Evolutionary conservation across 2,888 invertebrate species (phyloP), one percentile per base, ranked within the genome.

Genomic region (Chymomyza procnemis): DNA sequence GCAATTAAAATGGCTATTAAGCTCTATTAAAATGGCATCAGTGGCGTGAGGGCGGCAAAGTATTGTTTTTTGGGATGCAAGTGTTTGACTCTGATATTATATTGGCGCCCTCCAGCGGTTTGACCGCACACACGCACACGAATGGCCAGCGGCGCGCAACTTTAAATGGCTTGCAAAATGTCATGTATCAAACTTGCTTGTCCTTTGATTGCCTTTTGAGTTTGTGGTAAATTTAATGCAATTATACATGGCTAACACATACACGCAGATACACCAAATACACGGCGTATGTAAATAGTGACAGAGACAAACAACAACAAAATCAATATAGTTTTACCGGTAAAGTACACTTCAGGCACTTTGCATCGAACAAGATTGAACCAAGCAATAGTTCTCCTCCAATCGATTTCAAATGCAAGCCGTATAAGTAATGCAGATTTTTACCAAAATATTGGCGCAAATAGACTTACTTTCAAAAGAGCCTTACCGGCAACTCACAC

Each of bases 1-100:
- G 74, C 74, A 76, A 74, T 74, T 71, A 69, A 71, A 75, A 71
- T 71, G 68, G 26, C 71, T 76, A 75, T 75, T 75, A 75, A 68
- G 66, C 71, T 58, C 75, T 75, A 75, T 75, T 75, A 75, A 75
- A 75, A 75, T 71, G 59, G 64, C 71, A 67, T 75, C 71, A 14
- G 22, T 8, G 71, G 26, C 26, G 26, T 26, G 26, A 5, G 26
- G 26, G n/a, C n/a, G n/a, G n/a, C n/a, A n/a, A n/a, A n/a, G n/a
- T n/a, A n/a, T n/a, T n/a, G n/a, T 26, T 3, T 26, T 26, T 26
- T 4, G 0, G 6, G 6, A 4, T 4, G 68, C 64, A 34, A 14
- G 47, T 66, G 61, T 47, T 61, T 18, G 21, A 9, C 48, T 22
- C n/a, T 19, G n/a, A 22, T 56, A 14, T 19, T 16, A 30, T 22